Evolutionary conservation across 2,888 invertebrate species (phyloP), one percentile per base, ranked within the genome.

Genomic region (Dioctria rufipes): DNA sequence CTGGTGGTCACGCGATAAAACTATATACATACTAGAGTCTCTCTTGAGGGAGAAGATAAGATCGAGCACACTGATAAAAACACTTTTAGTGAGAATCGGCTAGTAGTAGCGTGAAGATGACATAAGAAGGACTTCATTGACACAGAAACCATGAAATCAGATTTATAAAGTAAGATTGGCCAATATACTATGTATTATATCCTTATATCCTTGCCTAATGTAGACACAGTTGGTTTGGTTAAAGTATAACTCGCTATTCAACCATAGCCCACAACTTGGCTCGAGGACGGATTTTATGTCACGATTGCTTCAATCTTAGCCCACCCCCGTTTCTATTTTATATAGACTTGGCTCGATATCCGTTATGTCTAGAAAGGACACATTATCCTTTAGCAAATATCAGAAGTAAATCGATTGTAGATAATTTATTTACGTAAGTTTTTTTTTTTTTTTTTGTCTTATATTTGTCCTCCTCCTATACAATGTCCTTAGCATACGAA

Each of bases 401-500:
- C 42, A 61, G 46, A 75, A 75, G 60, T 60, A 75, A 75, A 75
- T 75, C 75, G 75, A 75, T 75, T 75, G 75, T 60, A 61, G 75
- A 75, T 75, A 75, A 75, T 75, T 25, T 25, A 25, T 25, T 75
- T 75, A 75, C 61, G 75, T 60, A 61, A 75, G 58, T 75, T 40
- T 43, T 60, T 58, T 25, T 75, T 75, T n/a, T 73, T 75, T 40
- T 61, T 75, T n/a, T 75, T 9, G 5, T 40, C 5, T 5, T 43
- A 5, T 40, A 13, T 42, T n/a, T n/a, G 5, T 54, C 61, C 61
- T 42, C 8, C 61, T 49, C 11, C n/a, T 60, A 6, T 40, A 69
- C 37, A 6, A 39, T 39, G 8, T 51, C 5, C 43, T 8, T 11
- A 54, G 54, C 25, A 11, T 71, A 46, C 42, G 8, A 42, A 54